Evolutionary conservation across 2,797 vertebrate genomes (phyloP).

Genomic region (Pampus argenteus): DNA sequence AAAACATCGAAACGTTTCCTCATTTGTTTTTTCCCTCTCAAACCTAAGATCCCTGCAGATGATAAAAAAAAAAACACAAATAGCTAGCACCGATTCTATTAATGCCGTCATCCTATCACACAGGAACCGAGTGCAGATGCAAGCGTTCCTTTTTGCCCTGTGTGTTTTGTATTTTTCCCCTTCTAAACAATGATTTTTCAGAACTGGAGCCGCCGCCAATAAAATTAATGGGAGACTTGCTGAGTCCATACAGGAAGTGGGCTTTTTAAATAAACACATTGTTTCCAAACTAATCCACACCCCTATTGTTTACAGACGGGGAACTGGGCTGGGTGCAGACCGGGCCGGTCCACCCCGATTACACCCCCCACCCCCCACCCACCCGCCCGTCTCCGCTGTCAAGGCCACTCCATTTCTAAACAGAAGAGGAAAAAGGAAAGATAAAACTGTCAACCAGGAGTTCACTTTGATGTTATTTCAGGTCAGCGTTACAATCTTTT

Average conservation of each 20-base stretch:
- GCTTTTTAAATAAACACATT: conserved; percentile 91
- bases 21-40: conserved; percentile 61
- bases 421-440: conserved; percentile 57
- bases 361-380: conserved; percentile 54
- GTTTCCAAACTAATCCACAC: conserved; percentile 90
- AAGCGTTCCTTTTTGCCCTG: conserved; percentile 71
- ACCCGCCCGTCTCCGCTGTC: conserved; percentile 57
- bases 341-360: conserved; percentile 70
- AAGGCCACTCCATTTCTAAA: conserved; percentile 75
- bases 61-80: conserved; percentile 72
- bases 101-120: conserved; percentile 73
- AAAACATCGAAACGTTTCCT: conserved; percentile 71
- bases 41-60: conserved; percentile 65
- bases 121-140: conserved; percentile 79
- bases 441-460: conserved; percentile 55
- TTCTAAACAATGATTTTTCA: conserved; percentile 86
- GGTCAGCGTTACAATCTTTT: conserved; percentile 40
- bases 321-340: conserved; percentile 79
- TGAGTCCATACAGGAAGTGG: conserved; percentile 86
- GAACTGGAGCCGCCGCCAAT: conserved; percentile 80
- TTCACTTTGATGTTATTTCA: conserved; percentile 67
- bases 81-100: conserved; percentile 63
- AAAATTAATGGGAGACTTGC: conserved; percentile 87
- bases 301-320: conserved; percentile 87
- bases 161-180: conserved; percentile 72